Evolutionary conservation across 2,888 invertebrate species (phyloP), one percentile per base, ranked within the genome.

Genomic region (Leuctra nigra): DNA sequence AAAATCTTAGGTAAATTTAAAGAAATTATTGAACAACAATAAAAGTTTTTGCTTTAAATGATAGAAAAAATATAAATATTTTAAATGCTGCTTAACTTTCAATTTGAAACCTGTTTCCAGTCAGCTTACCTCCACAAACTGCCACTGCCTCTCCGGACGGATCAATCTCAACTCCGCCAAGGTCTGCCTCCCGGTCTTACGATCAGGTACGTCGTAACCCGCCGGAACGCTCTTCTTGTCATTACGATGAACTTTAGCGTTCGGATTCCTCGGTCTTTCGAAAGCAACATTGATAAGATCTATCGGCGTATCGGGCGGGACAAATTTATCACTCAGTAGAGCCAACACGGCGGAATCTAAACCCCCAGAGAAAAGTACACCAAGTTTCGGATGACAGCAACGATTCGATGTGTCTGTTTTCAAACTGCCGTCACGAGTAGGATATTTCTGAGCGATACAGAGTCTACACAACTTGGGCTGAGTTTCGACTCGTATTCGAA

Each of bases 261-360:
- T 41, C 18, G 16, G 25, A 11, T 6, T 35, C 16, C 56, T 48
- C n/a, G 57, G 57, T 67, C 76, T 81, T 67, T 80, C 84, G 75
- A 97, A 97, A 16, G 96, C 91, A n/a, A 97, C 93, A 78, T 97
- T 98, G 29, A 96, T 77, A 18, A 98, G 79, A 70, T 97, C 96
- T 65, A 98, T 91, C 20, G 85, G 77, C 67, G 87, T 84, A 53
- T 76, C 67, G 58, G 66, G 65, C 1, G 81, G 73, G 16, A 87
- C 72, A 72, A 77, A 86, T 74, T 82, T 81, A 68, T 92, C 79
- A 6, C 88, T 85, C 47, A 96, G 68, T 47, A 84, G 76, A 24
- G 97, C 89, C 62, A 99, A 72, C 64, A 97, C 81, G n/a, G 94
- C 84, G 59, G 96, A 97, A 73, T 99, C 99, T 36, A 99, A 77